These are phyloP conservation scores for Sebastes paucispinis DNA, from an alignment of 2,797 vertebrate species.

Conservation along the genomic window DNA sequence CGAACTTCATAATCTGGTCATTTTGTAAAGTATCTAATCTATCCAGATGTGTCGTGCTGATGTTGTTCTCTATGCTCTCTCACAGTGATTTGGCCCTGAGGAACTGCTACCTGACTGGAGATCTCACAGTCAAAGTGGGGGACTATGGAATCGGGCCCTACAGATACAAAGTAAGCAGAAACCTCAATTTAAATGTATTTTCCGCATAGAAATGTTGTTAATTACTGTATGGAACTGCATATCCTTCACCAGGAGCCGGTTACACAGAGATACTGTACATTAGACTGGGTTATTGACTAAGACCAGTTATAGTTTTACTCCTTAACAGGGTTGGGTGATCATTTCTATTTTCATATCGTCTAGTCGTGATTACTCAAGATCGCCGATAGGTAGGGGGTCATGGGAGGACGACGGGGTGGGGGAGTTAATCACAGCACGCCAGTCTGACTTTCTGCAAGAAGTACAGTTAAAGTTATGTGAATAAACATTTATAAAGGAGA, in stretches of 20 bases:
- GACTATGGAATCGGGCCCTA: conserved; percentile 95
- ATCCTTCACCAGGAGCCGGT: background rate
- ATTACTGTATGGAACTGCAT: background rate
- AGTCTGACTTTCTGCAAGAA: background rate
- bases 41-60: background rate
- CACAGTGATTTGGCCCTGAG: conserved; percentile 93
- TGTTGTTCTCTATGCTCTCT: conserved; percentile 26
- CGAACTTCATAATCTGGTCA: background rate
- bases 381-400: background rate
- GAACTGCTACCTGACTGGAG: conserved; percentile 95
- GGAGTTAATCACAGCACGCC: background rate
- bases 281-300: background rate
- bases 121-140: conserved; percentile 96
- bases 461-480: no score
- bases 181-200: background rate
- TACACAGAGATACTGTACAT: background rate
- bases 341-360: background rate
- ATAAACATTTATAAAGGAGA: no score
- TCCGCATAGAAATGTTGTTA: background rate
- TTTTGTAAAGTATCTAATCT: background rate
- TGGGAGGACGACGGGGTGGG: background rate
- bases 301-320: background rate
- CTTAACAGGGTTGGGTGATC: background rate
- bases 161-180: conserved; percentile 89
- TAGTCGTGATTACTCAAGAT: background rate